Evolutionary conservation across 1,140 invertebrate species (phyloP).

Genomic region (Scaptomyza montana): DNA sequence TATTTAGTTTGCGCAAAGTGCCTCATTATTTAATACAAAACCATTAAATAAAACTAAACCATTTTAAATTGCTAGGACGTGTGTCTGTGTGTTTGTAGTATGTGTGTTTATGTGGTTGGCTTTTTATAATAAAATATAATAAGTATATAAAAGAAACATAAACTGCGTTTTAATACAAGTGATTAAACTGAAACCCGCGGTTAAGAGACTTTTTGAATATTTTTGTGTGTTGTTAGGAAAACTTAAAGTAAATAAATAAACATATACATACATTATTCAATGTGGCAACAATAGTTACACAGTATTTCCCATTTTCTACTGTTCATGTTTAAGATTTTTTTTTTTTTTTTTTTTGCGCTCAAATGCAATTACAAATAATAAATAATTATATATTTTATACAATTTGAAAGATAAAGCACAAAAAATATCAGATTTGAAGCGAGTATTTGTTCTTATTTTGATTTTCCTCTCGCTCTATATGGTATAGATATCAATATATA

Average conservation of each 20-base stretch:
- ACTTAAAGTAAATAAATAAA: conserved; percentile 82
- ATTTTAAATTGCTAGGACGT: conserved; percentile 76
- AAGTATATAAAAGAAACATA: conserved; percentile 58
- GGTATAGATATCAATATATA: background rate
- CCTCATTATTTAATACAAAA: conserved; percentile 50
- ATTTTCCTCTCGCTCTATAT: conserved; percentile 11
- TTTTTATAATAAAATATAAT: conserved; percentile 61
- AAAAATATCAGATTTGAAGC: conserved; percentile 55
- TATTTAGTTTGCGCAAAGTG: conserved; percentile 56
- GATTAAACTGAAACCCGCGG: conserved; percentile 62
- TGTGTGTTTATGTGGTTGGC: conserved; percentile 28
- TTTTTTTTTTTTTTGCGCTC: conserved; percentile 58
- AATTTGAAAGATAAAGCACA: conserved; percentile 62
- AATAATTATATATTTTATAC: conserved; percentile 76
- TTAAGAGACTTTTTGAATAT: conserved; percentile 59
- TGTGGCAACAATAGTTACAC: conserved; percentile 81
- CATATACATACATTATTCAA: conserved; percentile 72
- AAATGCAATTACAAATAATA: conserved; percentile 80
- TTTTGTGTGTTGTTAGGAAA: conserved; percentile 47
- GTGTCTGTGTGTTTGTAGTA: conserved; percentile 43
- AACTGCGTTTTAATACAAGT: conserved; percentile 63
- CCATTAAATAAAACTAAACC: conserved; percentile 70
- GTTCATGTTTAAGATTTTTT: conserved; percentile 18
- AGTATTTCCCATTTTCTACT: conserved; percentile 50
- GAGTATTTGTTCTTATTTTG: conserved; percentile 8